Conservation (phyloP, 2,888 invertebrate genomes). For the Drosophila mercatorum region DNA sequence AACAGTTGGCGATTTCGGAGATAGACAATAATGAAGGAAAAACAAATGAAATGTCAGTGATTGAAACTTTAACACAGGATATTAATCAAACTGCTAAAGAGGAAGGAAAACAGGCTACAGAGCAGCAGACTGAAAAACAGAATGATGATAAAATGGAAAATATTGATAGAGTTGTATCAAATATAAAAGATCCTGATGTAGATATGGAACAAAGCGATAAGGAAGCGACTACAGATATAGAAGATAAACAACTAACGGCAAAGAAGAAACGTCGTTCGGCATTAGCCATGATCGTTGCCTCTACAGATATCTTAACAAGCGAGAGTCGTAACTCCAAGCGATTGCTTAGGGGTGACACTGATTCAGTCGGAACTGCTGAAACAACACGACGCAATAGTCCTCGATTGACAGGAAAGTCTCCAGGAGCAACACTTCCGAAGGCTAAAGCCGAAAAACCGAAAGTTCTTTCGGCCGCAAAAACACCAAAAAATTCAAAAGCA, state of each 20-base stretch:
- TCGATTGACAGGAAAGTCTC: conserved; percentile 12
- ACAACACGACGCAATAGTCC: conserved; percentile 28
- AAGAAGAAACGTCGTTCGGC: conserved; percentile 4
- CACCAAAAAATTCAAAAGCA: background rate
- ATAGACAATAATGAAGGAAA: background rate
- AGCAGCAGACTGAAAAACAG: background rate
- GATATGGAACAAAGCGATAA: background rate
- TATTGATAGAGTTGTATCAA: background rate
- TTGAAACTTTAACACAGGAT: background rate
- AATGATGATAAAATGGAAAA: background rate
- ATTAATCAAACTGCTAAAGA: background rate
- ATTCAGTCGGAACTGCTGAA: background rate
- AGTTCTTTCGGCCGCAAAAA: background rate
- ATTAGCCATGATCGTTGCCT: background rate
- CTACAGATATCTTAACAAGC: background rate
- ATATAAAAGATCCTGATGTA: no score
- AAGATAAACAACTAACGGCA: background rate
- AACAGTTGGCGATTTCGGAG: no score
- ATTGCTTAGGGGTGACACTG: conserved; percentile 1
- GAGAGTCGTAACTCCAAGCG: conserved; percentile 30
- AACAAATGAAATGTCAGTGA: background rate
- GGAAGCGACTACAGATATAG: no score
- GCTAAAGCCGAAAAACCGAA: background rate
- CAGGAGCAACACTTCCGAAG: background rate
- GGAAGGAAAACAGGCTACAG: background rate